Evolutionary conservation across 2,113 vertebrate genomes (phyloP).

Genomic region (Egretta garzetta): DNA sequence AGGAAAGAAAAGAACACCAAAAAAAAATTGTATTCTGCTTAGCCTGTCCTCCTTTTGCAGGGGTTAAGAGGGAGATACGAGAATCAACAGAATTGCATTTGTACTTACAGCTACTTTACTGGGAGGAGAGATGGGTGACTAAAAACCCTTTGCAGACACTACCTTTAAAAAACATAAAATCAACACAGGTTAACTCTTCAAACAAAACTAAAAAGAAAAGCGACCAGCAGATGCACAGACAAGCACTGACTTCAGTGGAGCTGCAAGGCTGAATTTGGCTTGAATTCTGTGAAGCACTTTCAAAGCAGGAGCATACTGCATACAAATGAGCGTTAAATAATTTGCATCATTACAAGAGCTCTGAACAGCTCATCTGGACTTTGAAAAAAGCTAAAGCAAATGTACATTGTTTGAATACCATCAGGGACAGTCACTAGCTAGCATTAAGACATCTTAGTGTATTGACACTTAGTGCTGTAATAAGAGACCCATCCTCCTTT

Average conservation of each 20-base stretch:
- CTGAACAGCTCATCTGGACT: conserved; percentile 54
- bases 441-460: conserved; percentile 28
- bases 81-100: background rate
- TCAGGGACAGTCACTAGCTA: conserved; percentile 16
- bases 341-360: conserved; percentile 38
- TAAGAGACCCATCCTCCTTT: background rate
- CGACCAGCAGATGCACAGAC: background rate
- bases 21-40: background rate
- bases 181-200: background rate
- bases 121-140: background rate
- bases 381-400: conserved; percentile 48
- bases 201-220: background rate
- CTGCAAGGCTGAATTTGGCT: conserved; percentile 51
- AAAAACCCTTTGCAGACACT: background rate
- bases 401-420: conserved; percentile 37
- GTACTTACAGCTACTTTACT: background rate
- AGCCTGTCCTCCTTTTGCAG: background rate
- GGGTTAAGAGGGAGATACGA: background rate
- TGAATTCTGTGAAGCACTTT: conserved; percentile 33
- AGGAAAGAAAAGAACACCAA: background rate
- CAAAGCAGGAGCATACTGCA: conserved; percentile 42
- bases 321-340: conserved; percentile 67
- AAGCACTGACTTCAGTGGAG: conserved; percentile 15
- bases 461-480: background rate
- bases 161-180: background rate